Evolutionary conservation across 2,113 vertebrate species (phyloP), one percentile per base, ranked within the genome.

Genomic region (Seriola quinqueradiata): DNA sequence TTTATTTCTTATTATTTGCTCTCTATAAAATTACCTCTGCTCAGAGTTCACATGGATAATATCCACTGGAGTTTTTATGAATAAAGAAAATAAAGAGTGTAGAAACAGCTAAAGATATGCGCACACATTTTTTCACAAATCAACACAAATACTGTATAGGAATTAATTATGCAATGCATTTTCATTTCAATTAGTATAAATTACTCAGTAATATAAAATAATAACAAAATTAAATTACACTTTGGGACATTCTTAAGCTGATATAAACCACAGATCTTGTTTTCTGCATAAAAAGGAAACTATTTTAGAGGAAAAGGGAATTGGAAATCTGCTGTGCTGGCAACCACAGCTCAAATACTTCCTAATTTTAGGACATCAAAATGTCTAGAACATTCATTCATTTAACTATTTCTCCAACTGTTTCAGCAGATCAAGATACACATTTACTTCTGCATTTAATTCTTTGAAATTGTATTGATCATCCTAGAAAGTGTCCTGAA

Each of bases 351-450:
- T 77, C 5, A 4, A 46, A 46, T 0, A 4, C 55, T 78, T 78
- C 55, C 70, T 58, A 0, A 4, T 83, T 70, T 74, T 4, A 50
- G 8, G 12, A 38, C 13, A 42, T 11, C 21, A 52, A 48, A 16
- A 64, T 28, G 19, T 54, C 23, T 85, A 11, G 38, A 28, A 10
- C 6, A 0, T 19, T 65, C 3, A 34, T 60, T 12, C 17, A 42
- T 77, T 70, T 50, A 55, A 65, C 38, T 52, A 74, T 50, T 82
- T 79, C 50, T 79, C 28, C 44, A 60, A 6, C n/a, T 48, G 25
- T 63, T 77, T 57, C 23, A 36, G 4, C 52, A 60, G 28, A 57
- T 71, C 2, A 70, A 28, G 59, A 25, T 25, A 46, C 52, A 11
- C 5, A 36, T 71, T 71, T 0, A 3, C 60, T 23, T 1, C 14